phyloP scores from a whole-genome alignment of 2,888 invertebrate species.

The Chrysotoxum bicinctum region DNA sequence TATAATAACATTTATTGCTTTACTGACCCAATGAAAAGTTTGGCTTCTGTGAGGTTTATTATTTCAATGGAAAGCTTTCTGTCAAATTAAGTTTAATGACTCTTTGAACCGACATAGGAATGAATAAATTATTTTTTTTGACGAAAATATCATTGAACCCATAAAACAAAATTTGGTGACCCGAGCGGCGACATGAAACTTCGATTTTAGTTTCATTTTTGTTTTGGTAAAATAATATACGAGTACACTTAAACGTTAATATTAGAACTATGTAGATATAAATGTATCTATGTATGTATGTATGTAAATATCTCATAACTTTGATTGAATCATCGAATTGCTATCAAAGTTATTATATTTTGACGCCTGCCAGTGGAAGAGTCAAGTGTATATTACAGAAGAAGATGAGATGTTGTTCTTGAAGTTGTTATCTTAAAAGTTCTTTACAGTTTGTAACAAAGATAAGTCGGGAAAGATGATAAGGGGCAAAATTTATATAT shows the following conservation, averaged over 20 bases:
- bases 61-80: not conserved
- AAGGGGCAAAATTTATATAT: not conserved
- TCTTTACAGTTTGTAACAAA: not conserved
- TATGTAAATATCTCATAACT: not conserved
- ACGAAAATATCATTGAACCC: slow-evolving; percentile 14
- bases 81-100: not conserved
- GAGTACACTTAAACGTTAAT: not conserved
- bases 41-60: not conserved
- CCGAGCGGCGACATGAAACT: not conserved
- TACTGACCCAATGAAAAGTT: not conserved
- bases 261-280: not conserved
- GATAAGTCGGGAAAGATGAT: not conserved
- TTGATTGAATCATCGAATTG: not conserved
- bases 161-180: not conserved
- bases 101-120: not conserved
- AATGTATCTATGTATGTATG: not conserved
- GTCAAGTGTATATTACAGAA: not conserved
- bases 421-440: not conserved
- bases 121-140: slow-evolving; percentile 17
- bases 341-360: not conserved
- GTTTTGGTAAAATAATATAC: not conserved
- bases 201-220: not conserved
- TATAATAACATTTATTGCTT: not conserved
- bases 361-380: not conserved
- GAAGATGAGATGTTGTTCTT: not conserved